These are phyloP conservation scores for Diploptera punctata DNA, from an alignment of 2,888 invertebrate species.

Conservation along the genomic window DNA sequence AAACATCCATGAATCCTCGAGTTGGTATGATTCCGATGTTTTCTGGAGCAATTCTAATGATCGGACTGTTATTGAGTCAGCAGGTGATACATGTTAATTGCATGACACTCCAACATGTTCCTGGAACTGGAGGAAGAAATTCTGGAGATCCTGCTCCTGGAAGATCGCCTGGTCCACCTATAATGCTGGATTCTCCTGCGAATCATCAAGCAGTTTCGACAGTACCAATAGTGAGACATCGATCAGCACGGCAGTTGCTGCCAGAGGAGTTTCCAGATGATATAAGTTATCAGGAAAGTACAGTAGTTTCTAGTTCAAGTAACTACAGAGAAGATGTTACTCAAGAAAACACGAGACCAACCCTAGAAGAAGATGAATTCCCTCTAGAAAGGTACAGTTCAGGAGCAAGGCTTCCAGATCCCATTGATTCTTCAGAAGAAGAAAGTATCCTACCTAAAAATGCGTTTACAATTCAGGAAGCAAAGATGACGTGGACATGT, in stretches of 20 bases:
- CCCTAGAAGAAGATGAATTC: background rate
- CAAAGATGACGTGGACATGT: background rate
- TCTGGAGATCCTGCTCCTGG: conserved; percentile 72
- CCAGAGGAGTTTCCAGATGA: background rate
- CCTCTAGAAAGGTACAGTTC: background rate
- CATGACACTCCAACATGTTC: conserved; percentile 45
- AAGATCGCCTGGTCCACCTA: conserved; percentile 68
- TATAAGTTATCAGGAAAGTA: background rate
- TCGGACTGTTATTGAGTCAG: conserved; percentile 29
- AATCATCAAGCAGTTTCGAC: background rate
- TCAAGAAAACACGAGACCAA: background rate
- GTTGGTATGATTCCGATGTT: background rate
- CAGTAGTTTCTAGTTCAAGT: background rate
- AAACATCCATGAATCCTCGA: background rate
- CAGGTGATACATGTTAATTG: background rate
- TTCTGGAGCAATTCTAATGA: background rate
- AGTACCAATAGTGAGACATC: background rate
- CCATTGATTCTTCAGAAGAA: background rate
- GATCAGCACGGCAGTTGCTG: background rate
- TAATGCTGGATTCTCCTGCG: background rate
- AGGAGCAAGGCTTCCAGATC: background rate
- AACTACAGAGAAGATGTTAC: background rate
- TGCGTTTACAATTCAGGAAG: background rate
- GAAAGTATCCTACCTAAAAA: background rate
- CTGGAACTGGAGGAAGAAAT: conserved; percentile 60